A percentile compares a stretch with the other conserved stretches of the same genome.
phyloP scores from a whole-genome alignment of 2,888 invertebrate species.

The Amblyjoppa fuscipennis region DNA sequence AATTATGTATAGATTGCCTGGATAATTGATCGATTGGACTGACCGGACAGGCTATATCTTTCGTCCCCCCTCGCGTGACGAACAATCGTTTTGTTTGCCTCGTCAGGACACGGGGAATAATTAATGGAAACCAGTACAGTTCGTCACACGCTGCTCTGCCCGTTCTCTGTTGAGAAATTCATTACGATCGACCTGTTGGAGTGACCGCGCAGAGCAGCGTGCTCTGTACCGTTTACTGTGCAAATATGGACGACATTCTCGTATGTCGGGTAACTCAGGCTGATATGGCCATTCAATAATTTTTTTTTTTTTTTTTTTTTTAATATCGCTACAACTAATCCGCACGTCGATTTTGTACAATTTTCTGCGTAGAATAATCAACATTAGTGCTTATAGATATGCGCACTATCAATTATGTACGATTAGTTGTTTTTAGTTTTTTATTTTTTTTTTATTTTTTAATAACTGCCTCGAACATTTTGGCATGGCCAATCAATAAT shows the following conservation, averaged over 20 bases:
- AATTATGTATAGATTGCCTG: slow-evolving; percentile 8
- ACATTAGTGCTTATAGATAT: too few species aligned
- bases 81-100: slow-evolving; percentile 42
- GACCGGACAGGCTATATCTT: neutral
- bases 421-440: too few species aligned
- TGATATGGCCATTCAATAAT: too few species aligned
- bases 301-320: too few species aligned
- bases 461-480: too few species aligned
- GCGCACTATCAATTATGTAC: too few species aligned
- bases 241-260: neutral
- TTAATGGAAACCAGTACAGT: neutral
- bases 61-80: neutral
- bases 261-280: neutral
- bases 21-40: slow-evolving; percentile 8
- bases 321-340: too few species aligned
- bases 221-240: neutral
- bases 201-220: neutral
- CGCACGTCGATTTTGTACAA: too few species aligned
- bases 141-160: neutral
- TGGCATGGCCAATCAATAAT: too few species aligned
- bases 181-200: slow-evolving; percentile 12
- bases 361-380: too few species aligned
- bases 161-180: neutral
- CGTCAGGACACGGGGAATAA: slow-evolving; percentile 11
- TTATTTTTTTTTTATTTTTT: too few species aligned